Conservation (phyloP, 2,888 invertebrate species). For the Entomobrya proxima region DNA sequence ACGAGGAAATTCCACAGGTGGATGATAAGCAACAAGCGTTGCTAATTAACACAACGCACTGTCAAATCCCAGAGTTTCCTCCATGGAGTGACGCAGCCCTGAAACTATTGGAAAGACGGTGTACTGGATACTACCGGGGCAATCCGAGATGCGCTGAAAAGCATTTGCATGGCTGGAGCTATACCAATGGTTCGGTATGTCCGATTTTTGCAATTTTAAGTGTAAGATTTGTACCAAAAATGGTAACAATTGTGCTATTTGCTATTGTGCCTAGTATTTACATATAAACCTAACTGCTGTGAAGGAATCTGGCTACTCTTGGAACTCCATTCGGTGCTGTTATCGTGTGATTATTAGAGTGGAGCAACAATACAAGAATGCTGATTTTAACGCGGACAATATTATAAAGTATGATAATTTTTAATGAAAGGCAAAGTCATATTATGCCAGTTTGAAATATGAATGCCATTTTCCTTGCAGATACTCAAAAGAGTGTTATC, state of each 20-base stretch:
- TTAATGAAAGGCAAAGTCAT: no score
- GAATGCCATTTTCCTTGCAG: not conserved
- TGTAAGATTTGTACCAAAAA: no score
- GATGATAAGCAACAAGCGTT: no score
- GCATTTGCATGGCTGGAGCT: not conserved
- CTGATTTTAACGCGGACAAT: not conserved
- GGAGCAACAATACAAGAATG: not conserved
- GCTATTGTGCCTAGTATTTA: not conserved
- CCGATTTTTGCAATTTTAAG: no score
- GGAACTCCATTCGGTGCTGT: conserved; percentile 18
- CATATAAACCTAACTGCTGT: not conserved
- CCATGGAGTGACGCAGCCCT: not conserved
- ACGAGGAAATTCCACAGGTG: no score
- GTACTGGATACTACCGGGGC: not conserved
- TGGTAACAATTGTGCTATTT: not conserved
- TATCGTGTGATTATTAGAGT: not conserved
- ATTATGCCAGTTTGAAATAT: not conserved
- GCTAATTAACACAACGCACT: not conserved
- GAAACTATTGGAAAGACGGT: not conserved
- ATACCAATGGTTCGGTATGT: not conserved
- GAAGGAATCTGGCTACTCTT: conserved; percentile 1
- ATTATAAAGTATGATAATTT: no score
- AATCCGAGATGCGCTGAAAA: not conserved
- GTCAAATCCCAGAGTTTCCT: conserved; percentile 1
- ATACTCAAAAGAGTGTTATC: not conserved